Percentiles rank a stretch among this genome's conserved stretches.
phyloP scores from a whole-genome alignment of 2,888 invertebrate genomes.

The Acanthoscelides obtectus region DNA sequence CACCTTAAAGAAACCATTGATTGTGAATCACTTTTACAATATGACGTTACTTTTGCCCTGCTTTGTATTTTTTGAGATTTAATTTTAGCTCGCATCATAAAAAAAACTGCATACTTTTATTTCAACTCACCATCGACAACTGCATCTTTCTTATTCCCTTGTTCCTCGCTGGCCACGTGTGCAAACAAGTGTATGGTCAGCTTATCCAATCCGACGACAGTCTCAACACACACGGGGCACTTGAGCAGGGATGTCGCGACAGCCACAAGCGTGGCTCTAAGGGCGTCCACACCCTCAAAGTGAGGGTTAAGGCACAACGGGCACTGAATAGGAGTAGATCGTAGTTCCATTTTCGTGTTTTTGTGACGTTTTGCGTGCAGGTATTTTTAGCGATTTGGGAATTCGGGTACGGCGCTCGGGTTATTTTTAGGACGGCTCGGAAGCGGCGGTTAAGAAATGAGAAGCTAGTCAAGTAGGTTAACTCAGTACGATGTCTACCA shows the following conservation, averaged over 20 bases:
- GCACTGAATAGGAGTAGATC: conserved; percentile 44
- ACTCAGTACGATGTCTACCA: too few relatives aligned
- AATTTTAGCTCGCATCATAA: too few relatives aligned
- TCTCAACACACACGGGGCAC: conserved; percentile 76
- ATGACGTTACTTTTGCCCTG: too few relatives aligned
- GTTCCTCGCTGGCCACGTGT: conserved; percentile 8
- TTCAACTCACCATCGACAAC: conserved; percentile 4
- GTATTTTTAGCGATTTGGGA: background rate
- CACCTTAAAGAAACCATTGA: too few relatives aligned
- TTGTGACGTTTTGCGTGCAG: background rate
- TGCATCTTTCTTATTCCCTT: background rate
- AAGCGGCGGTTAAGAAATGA: too few relatives aligned
- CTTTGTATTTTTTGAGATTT: too few relatives aligned
- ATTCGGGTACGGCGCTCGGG: background rate
- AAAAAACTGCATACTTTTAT: too few relatives aligned
- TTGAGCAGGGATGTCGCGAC: conserved; percentile 69
- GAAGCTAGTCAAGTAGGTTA: too few relatives aligned
- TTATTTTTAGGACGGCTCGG: background rate
- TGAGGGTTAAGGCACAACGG: conserved; percentile 72
- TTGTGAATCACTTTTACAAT: too few relatives aligned
- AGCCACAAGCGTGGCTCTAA: conserved; percentile 67
- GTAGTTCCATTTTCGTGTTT: background rate
- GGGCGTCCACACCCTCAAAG: conserved; percentile 65
- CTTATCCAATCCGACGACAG: conserved; percentile 73
- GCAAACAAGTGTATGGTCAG: conserved; percentile 78